phyloP scores from a whole-genome alignment of 2,888 invertebrate species.

The Drosophila heteroneura region DNA sequence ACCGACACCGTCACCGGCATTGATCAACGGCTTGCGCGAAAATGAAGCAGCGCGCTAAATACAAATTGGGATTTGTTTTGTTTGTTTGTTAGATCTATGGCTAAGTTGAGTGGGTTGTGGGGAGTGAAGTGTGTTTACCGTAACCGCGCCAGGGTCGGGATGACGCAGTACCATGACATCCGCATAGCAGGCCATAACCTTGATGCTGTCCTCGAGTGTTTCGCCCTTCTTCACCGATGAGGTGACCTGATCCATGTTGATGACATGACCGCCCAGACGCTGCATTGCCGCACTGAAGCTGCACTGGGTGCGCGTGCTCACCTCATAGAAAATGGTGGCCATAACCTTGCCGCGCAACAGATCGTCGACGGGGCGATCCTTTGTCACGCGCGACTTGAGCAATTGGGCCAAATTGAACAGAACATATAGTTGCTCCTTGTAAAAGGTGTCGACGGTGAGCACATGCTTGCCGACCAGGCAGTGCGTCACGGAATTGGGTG shows the following conservation, averaged over 20 bases:
- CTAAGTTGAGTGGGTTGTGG: neutral
- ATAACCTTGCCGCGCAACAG: conserved; percentile 96
- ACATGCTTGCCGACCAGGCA: conserved; percentile 91
- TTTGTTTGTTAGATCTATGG: neutral
- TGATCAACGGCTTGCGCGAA: conserved; percentile 96
- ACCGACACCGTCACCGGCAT: conserved; percentile 98
- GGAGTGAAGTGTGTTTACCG: conserved; percentile 87
- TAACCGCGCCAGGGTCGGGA: conserved; percentile 95
- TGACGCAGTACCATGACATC: conserved; percentile 98
- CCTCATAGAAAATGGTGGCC: conserved; percentile 99
- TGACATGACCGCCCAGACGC: conserved; percentile 96
- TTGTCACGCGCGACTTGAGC: conserved; percentile 92
- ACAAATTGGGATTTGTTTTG: neutral
- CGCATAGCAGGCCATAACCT: conserved; percentile 95
- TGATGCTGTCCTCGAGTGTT: conserved; percentile 94
- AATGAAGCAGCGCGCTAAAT: conserved; percentile 92
- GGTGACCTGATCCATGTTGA: conserved; percentile 94
- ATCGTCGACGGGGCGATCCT: conserved; percentile 93
- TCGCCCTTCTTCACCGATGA: conserved; percentile 99
- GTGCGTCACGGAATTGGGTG: conserved; percentile 85
- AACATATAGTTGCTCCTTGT: conserved; percentile 95
- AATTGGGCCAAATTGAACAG: conserved; percentile 97
- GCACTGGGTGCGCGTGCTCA: conserved; percentile 97
- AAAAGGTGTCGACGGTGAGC: conserved; percentile 93
- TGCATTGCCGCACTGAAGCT: conserved; percentile 99